Percentiles rank a stretch among this genome's conserved stretches.
Evolutionary conservation across 1,140 invertebrate genomes (phyloP).

Genomic region (Gonatopus flavifemur): DNA sequence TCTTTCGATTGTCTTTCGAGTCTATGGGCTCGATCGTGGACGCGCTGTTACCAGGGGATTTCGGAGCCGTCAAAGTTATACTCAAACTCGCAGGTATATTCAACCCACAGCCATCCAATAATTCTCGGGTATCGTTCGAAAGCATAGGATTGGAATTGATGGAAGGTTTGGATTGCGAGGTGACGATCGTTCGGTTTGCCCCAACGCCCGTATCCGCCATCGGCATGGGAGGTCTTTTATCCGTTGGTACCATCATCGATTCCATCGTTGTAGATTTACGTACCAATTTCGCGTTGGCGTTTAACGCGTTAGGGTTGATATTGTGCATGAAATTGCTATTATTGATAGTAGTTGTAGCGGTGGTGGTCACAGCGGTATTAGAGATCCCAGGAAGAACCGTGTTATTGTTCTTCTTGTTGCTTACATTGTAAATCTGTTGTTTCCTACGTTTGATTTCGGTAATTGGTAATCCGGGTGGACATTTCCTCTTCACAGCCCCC

Average conservation of each 20-base stretch:
- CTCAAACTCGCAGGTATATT: conserved; percentile 51
- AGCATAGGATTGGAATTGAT: conserved; percentile 17
- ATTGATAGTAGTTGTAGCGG: no score
- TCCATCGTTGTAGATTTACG: conserved; percentile 20
- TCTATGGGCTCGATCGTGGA: conserved; percentile 9
- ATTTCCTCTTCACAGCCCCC: conserved; percentile 48
- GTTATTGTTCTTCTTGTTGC: conserved; percentile 11
- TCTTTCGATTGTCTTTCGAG: conserved; percentile 25
- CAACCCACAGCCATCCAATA: conserved; percentile 47
- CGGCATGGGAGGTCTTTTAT: conserved; percentile 2
- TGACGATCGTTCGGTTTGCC: conserved; percentile 7
- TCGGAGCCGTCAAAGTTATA: conserved; percentile 46
- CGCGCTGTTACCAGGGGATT: conserved; percentile 25
- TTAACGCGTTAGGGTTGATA: background rate
- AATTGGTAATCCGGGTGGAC: conserved; percentile 47
- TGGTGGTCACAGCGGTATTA: no score
- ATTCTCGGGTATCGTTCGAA: conserved; percentile 35
- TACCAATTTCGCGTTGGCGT: conserved; percentile 2
- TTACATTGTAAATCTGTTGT: conserved; percentile 6
- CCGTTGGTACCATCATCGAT: conserved; percentile 8
- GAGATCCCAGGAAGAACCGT: background rate
- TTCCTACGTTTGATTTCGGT: conserved; percentile 35
- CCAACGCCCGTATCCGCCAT: conserved; percentile 9
- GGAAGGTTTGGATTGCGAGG: conserved; percentile 4
- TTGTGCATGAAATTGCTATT: no score